Percentiles rank a stretch among this genome's conserved stretches.
These are phyloP conservation scores for Otis tarda DNA, from an alignment of 2,113 vertebrate genomes.

Conservation along the genomic window DNA sequence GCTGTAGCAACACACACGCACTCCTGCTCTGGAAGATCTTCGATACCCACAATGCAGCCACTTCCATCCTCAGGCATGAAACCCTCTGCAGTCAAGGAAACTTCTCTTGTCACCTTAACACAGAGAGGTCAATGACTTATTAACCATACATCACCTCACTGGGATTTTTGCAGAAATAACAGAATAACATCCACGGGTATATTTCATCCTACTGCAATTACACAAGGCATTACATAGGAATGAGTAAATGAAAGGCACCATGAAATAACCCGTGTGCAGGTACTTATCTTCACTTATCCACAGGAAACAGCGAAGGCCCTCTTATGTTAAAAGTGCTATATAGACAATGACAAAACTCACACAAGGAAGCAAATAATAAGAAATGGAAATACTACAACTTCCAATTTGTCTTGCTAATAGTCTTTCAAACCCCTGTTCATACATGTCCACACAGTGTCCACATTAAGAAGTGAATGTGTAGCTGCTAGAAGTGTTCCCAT, in stretches of 20 bases:
- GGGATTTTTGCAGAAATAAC: neutral
- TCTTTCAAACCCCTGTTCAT: neutral
- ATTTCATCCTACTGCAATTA: neutral
- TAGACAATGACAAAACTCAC: neutral
- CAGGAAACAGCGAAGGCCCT: accelerated
- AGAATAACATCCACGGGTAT: neutral
- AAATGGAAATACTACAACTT: neutral
- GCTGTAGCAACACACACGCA: slow-evolving; percentile 88
- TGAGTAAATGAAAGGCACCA: neutral
- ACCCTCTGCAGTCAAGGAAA: slow-evolving; percentile 78
- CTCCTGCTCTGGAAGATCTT: slow-evolving; percentile 89
- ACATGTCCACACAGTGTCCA: neutral
- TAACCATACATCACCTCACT: neutral
- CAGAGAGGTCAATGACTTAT: neutral
- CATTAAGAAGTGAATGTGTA: neutral
- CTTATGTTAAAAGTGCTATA: neutral
- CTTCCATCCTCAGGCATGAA: slow-evolving; percentile 87
- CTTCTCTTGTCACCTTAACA: slow-evolving; percentile 81
- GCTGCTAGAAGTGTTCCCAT: neutral
- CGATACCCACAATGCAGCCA: slow-evolving; percentile 82
- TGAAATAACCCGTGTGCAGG: accelerated
- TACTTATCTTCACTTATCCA: neutral
- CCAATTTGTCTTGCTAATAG: neutral
- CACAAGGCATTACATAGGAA: neutral
- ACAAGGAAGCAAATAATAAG: neutral